phyloP scores from a whole-genome alignment of 2,797 vertebrate species.

The Alosa sapidissima region DNA sequence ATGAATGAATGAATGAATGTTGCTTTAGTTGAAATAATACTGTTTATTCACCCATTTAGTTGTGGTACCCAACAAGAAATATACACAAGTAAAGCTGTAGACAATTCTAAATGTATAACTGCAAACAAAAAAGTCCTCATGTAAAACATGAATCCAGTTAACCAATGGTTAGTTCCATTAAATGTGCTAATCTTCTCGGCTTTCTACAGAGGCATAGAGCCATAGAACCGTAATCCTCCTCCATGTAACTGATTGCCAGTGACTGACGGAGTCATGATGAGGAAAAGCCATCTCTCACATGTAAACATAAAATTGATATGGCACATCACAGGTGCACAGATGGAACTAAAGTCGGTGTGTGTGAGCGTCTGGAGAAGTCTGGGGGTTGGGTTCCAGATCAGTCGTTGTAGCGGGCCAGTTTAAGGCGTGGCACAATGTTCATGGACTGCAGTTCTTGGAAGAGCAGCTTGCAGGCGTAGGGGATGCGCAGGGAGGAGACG shows the following conservation, averaged over 20 bases:
- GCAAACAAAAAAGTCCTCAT: slow-evolving; percentile 17
- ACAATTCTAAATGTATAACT: slow-evolving; percentile 2
- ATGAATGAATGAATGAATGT: not conserved
- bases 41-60: slow-evolving; percentile 8
- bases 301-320: slow-evolving; percentile 4
- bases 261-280: not conserved
- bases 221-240: not conserved
- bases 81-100: slow-evolving; percentile 29
- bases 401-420: slow-evolving; percentile 95
- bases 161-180: not conserved
- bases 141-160: not conserved
- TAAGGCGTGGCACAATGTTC: slow-evolving; percentile 97
- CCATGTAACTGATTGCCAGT: not conserved
- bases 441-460: slow-evolving; percentile 99
- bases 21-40: slow-evolving; percentile 21
- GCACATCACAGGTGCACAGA: not conserved
- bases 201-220: not conserved
- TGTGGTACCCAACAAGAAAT: slow-evolving; percentile 32
- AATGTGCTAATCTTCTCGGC: not conserved
- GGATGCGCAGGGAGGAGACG: slow-evolving; percentile 93
- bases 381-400: slow-evolving; percentile 53
- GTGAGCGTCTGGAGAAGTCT: not conserved
- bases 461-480: slow-evolving; percentile 97
- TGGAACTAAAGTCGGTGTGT: not conserved
- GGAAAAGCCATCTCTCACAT: not conserved